Evolutionary conservation across 2,113 vertebrate genomes (phyloP), one percentile per base, ranked within the genome.

Genomic region (Candoia aspera): DNA sequence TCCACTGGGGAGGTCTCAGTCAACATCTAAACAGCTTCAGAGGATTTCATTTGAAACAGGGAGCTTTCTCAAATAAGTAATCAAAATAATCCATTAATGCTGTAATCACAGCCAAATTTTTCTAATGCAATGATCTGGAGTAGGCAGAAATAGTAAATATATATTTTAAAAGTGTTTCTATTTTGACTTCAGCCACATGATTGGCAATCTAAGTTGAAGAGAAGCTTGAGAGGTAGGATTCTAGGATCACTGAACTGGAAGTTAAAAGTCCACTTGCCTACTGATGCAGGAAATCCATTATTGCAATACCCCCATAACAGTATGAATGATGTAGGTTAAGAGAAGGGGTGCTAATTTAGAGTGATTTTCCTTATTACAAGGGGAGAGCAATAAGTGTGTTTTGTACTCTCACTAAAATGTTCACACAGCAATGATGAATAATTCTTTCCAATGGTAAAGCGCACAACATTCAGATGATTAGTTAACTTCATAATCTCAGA

Each of bases 21-120:
- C 93, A 95, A 94, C 95, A 96, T 97, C 97, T 97, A 94, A 97
- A 96, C 94, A 94, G 94, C 93, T 97, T 93, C 96, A 11, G 37
- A 92, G 87, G 95, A 96, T 96, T 96, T 96, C 93, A 95, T 94
- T 90, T 95, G 95, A 96, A 97, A 95, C 68, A 96, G 58, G 73
- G 87, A 95, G 79, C 37, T 95, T 96, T 96, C 89, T 96, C 90
- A 97, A 97, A 96, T 93, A 97, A 97, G 92, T 95, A 97, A 97
- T 97, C 95, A 97, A 97, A 97, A 94, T 93, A 97, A 94, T 92
- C 94, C 93, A 96, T 97, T 97, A 97, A 94, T 92, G 58, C 29
- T 88, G 84, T 96, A 97, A 97, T 97, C 94, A 96, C 85, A 91
- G 93, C 86, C 93, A 97, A 17, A 37, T 1, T 46, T 87, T 91